Conservation (phyloP, 2,113 vertebrate species). For the Myrmecobius fasciatus region DNA sequence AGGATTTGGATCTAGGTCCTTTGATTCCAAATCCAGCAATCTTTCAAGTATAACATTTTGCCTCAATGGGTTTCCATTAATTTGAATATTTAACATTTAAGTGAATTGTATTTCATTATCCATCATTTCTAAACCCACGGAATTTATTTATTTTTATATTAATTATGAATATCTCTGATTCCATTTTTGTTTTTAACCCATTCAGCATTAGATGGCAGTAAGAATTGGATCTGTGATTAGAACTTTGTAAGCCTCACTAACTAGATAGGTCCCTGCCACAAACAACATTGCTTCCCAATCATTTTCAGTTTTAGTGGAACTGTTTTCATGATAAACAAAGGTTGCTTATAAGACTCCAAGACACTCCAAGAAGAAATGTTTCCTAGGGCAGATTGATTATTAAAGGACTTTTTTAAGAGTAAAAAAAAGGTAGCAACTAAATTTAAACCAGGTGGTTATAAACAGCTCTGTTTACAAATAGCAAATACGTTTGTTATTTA, state of each 20-base stretch:
- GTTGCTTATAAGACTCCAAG: conserved; percentile 72
- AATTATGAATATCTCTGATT: neutral
- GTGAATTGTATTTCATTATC: conserved; percentile 13
- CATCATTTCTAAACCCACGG: conserved; percentile 31
- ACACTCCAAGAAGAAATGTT: conserved; percentile 68
- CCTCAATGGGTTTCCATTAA: neutral
- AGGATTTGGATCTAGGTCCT: neutral
- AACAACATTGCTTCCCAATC: conserved; percentile 33
- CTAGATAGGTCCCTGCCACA: conserved; percentile 19
- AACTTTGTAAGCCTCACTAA: neutral
- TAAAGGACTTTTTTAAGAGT: conserved; percentile 64
- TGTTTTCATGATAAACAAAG: conserved; percentile 69
- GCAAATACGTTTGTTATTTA: conserved; percentile 74
- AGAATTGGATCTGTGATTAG: neutral
- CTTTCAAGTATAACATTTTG: neutral
- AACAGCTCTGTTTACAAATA: conserved; percentile 76
- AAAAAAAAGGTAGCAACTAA: conserved; percentile 71
- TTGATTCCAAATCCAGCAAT: neutral
- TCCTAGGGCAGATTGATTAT: conserved; percentile 52
- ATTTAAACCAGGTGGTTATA: conserved; percentile 72
- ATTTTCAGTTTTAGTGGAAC: conserved; percentile 59
- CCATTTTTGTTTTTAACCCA: neutral
- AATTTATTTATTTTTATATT: conserved; percentile 31
- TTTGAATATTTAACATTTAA: neutral
- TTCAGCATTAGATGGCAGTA: neutral